phyloP scores from a whole-genome alignment of 2,888 invertebrate species.

The Metellina segmentata region DNA sequence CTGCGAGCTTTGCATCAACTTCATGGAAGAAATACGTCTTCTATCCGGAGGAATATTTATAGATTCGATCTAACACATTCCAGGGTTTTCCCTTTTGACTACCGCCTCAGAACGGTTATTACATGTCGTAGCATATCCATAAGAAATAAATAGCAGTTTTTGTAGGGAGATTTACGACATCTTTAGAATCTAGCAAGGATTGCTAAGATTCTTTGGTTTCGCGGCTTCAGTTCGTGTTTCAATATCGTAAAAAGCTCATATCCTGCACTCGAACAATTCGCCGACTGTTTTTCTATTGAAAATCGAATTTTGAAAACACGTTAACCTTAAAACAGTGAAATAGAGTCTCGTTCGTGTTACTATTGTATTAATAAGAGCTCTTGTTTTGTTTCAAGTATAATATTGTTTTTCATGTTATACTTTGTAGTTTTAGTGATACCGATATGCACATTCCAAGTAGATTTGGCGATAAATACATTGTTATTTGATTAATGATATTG shows the following conservation, averaged over 20 bases:
- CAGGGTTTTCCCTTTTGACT: background rate
- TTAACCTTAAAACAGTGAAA: background rate
- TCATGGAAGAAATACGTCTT: background rate
- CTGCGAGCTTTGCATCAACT: background rate
- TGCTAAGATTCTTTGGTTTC: slow-evolving; percentile 4
- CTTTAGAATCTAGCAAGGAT: slow-evolving; percentile 23
- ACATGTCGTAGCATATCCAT: slow-evolving; percentile 25
- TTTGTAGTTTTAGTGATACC: too few species aligned
- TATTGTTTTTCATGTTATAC: too few species aligned
- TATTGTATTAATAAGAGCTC: too few species aligned
- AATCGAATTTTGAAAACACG: background rate
- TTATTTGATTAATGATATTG: too few species aligned
- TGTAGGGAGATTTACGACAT: slow-evolving; percentile 29
- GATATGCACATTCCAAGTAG: too few species aligned
- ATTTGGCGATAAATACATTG: too few species aligned
- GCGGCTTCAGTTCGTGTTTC: background rate
- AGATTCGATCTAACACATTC: slow-evolving; percentile 42
- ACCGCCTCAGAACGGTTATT: slow-evolving; percentile 44
- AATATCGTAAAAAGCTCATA: background rate
- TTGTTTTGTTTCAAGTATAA: too few species aligned
- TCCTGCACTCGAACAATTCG: background rate
- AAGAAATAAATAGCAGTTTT: slow-evolving; percentile 48
- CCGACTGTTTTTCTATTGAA: background rate
- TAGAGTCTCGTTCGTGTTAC: too few species aligned
- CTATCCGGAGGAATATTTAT: slow-evolving; percentile 27